Base-by-base conservation (phyloP, 1,140 invertebrate genomes). In the Drosophila murphyi region DNA sequence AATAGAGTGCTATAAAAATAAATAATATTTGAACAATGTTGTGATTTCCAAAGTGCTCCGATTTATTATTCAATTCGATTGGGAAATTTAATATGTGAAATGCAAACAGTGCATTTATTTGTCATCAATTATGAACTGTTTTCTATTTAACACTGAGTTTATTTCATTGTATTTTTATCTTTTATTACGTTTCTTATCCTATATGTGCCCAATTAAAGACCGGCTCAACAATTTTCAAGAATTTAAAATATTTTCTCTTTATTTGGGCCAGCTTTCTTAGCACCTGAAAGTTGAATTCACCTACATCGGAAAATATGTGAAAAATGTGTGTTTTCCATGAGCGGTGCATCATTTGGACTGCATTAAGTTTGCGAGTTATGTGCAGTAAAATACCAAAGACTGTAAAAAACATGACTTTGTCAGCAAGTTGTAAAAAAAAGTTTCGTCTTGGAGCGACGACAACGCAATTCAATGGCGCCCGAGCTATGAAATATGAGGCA, bases 401-500 rank as follows among this genome's bases (percentile, higher is more conserved):
- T 52, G 56, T 69, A 69, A 69, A 60, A 37, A 20, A 37, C 7
- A 59, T 37, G 64, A 73, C 72, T 70, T 74, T 74, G 72, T 74
- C 71, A 56, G 64, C 50, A 29, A 56, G 56, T 55, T 74, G 41
- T 55, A 47, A 70, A 62, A 48, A 63, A 55, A 74, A 68, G 51
- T 74, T 74, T 32, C 20, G 20, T 20, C 20, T 20, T 20, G 20
- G 2, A 29, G 35, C 41, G 37, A 47, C 34, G 20, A 20, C 20
- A 20, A 20, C 20, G 20, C 20, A 39, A 52, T 3, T 5, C 32
- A 69, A 5, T 50, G 64, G 65, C 64, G 47, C 54, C 71, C 34
- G 78, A 74, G 64, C 80, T 87, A 83, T 87, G 80, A 88, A 82
- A 77, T 87, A 80, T 82, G 63, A 57, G 72, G 64, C 47, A 79